phyloP scores from a whole-genome alignment of 35 echinoderm and acorn worm species.

The Strongylocentrotus purpuratus region DNA sequence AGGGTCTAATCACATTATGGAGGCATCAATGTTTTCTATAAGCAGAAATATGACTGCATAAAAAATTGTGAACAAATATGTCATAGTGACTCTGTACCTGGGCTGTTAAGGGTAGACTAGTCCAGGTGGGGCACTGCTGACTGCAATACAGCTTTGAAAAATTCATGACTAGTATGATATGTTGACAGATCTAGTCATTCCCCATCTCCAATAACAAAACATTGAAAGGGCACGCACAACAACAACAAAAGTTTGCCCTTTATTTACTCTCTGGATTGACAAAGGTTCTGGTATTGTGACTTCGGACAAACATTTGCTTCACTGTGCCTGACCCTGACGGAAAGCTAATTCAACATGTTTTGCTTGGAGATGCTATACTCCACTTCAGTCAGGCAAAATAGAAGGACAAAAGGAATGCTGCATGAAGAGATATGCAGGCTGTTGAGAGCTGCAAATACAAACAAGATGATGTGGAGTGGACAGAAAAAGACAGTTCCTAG shows the following conservation, averaged over 20 bases:
- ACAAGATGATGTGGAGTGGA: neutral
- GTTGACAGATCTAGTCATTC: constrained; percentile 1
- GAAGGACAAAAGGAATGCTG: neutral
- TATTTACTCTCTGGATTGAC: neutral
- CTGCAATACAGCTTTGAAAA: neutral
- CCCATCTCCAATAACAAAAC: neutral
- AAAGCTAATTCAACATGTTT: constrained; percentile 16
- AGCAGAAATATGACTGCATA: neutral
- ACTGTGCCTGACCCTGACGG: neutral
- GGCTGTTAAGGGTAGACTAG: neutral
- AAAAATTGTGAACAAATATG: neutral
- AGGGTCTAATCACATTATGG: neutral
- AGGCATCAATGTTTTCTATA: neutral
- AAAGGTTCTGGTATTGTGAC: neutral
- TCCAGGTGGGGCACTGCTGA: too few relatives aligned
- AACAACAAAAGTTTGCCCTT: neutral
- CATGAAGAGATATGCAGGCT: too few relatives aligned
- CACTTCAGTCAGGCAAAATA: neutral
- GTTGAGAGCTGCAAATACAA: neutral
- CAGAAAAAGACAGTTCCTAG: neutral
- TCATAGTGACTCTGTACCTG: neutral
- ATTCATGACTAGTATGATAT: neutral
- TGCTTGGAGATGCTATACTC: neutral
- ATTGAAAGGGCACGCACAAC: neutral
- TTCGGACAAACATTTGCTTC: neutral